Evolutionary conservation across 2,113 vertebrate genomes (phyloP).

Genomic region (Apodemus sylvaticus): DNA sequence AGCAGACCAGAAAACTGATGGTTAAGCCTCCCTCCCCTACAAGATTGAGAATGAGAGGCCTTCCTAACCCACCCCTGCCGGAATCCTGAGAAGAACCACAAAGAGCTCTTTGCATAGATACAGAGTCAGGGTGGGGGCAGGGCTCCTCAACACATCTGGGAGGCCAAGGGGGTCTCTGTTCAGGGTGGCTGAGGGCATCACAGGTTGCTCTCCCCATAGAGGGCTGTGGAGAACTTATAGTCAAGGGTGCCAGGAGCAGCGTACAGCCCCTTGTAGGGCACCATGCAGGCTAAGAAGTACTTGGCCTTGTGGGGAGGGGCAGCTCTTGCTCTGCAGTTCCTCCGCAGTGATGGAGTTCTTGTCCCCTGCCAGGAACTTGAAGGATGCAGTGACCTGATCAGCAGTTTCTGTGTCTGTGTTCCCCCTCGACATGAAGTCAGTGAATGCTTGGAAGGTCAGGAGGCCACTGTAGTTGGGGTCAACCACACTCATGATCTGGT

Average conservation of each 20-base stretch:
- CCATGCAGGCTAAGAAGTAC: conserved; percentile 97
- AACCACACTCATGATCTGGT: conserved; percentile 95
- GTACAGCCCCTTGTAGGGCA: conserved; percentile 91
- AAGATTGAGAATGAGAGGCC: neutral
- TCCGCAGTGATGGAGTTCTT: conserved; percentile 98
- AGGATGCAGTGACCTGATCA: conserved; percentile 97
- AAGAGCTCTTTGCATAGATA: conserved; percentile 81
- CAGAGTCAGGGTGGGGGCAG: conserved; percentile 52
- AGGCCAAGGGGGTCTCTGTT: neutral
- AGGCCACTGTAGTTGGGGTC: conserved; percentile 94
- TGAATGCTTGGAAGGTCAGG: conserved; percentile 98
- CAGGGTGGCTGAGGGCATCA: conserved; percentile 78
- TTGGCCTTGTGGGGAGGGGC: conserved; percentile 94
- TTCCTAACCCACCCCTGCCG: conserved; percentile 67
- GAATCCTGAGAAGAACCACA: conserved; percentile 33
- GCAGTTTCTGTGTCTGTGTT: conserved; percentile 97
- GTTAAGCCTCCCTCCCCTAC: neutral
- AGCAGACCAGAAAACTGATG: conserved; percentile 55
- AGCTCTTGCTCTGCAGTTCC: too few relatives aligned
- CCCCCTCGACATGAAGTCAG: conserved; percentile 97
- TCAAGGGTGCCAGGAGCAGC: conserved; percentile 90
- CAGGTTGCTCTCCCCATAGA: conserved; percentile 97
- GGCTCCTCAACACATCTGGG: conserved; percentile 29
- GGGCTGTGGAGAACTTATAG: conserved; percentile 97
- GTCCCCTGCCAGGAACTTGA: conserved; percentile 96